These are phyloP conservation scores for Acrocera orbiculus DNA, from an alignment of 2,888 invertebrate species.

Conservation along the genomic window DNA sequence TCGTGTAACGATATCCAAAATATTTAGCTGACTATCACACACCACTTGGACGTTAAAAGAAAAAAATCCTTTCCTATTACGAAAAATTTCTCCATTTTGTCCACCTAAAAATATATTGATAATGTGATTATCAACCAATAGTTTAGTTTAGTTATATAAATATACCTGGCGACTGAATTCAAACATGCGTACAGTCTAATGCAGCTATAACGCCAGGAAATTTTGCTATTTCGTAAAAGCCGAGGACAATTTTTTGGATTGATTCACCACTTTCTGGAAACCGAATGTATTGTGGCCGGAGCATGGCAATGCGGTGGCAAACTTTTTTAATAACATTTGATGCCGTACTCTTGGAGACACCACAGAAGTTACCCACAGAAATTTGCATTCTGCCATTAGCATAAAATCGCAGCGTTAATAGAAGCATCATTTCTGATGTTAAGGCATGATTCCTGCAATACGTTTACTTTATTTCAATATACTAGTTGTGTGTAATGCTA, in stretches of 20 bases:
- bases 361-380: constrained; percentile 1
- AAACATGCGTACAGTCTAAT: not conserved
- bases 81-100: constrained; percentile 2
- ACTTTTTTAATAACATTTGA: constrained; percentile 1
- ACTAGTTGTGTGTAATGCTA: too few species aligned
- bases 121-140: too few species aligned
- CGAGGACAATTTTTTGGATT: not conserved
- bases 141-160: too few species aligned
- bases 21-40: too few species aligned
- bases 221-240: constrained; percentile 1
- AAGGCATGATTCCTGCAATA: constrained; percentile 4
- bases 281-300: not conserved
- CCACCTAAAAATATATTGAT: constrained; percentile 1
- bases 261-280: not conserved
- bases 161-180: constrained; percentile 2
- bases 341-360: constrained; percentile 2
- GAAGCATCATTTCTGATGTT: constrained; percentile 3
- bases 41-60: constrained; percentile 4
- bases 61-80: constrained; percentile 3
- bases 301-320: constrained; percentile 1
- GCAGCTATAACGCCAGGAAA: not conserved
- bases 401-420: constrained; percentile 5
- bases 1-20: too few species aligned
- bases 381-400: constrained; percentile 5
- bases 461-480: too few species aligned